Base-by-base conservation (phyloP, 2,797 vertebrate genomes). In the Tauraco hartlaubi region DNA sequence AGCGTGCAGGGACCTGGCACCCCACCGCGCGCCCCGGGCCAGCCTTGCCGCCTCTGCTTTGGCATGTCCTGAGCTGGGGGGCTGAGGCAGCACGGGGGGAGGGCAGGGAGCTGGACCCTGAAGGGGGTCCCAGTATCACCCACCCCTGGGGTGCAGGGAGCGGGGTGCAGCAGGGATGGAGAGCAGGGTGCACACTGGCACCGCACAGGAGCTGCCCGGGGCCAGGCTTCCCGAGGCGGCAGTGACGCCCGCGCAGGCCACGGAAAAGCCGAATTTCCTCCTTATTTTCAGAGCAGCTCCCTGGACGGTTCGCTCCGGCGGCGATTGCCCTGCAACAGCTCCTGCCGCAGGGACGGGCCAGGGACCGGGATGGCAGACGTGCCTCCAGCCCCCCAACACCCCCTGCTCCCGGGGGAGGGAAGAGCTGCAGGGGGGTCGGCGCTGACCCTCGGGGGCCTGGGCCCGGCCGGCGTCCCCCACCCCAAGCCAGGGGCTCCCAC, bases 291-390 rank as follows among this genome's bases (percentile, higher is more conserved):
- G 39, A 41, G 39, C 39, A 41, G 69, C 69, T 63, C 69, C 90
- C 71, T 9, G 56, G 56, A 46, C 63, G 1, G 8, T 21, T 33
- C 2, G 33, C 23, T 54, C 51, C 6, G 51, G 63, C n/a, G 31
- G 11, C 0, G 11, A 14, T 12, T 17, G 41, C 41, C 26, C n/a
- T 29, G 68, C 68, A 14, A 25, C 0, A 17, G 69, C n/a, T 46
- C 14, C 62, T 63, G 62, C 69, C 21, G 1, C 33, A 5, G 51
- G 39, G 22, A 67, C 1, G 2, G 29, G 55, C 15, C 13, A 6
- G 25, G n/a, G 37, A 48, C 29, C 1, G 1, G 8, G 17, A 33
- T 1, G 2, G 41, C 4, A 9, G 9, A 22, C 1, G 9, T 7
- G 52, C 20, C 41, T 8, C 37, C 25, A 11, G 18, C 18, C 28